Evolutionary conservation across 1,140 invertebrate species (phyloP), one percentile per base, ranked within the genome.

Genomic region (Orius laevigatus): DNA sequence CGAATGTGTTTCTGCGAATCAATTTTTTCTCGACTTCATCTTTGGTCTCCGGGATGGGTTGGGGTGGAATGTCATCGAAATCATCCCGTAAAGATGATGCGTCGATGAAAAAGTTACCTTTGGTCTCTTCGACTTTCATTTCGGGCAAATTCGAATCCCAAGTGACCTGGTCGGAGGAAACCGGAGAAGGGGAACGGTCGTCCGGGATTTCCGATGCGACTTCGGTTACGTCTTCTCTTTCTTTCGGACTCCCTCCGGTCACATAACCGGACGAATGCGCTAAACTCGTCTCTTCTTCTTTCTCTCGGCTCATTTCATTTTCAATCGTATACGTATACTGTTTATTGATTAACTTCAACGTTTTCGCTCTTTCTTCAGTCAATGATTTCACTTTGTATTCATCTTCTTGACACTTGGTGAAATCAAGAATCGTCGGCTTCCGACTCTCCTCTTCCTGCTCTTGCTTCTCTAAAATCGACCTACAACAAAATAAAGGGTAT

Each of bases 71-170:
- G 34, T 34, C 39, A 46, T 38, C 41, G 34, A 39, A 62, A 59
- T 83, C 79, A 57, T 83, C 79, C 8, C 71, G 71, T 19, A 83
- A 62, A 56, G 71, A 76, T 1, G 79, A 76, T 18, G 80, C 80
- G 62, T 83, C 80, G 49, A 83, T 82, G 56, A 83, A 83, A 60
- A 66, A 69, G 53, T 62, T 68, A 33, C 42, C 54, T 44, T 54
- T 56, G 12, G 40, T 57, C 42, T 63, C 60, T 56, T 64, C 64
- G 63, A 19, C 35, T 18, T 38, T 38, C 11, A 16, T 32, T 49
- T 25, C 18, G 14, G 69, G 69, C 58, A 69, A 71, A 11, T 72
- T 67, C 1, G 70, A 71, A 58, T 75, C 73, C 73, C 72, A 75
- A 11, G 71, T 72, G 11, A 70, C 71, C 5, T 69, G 70, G 56